Base-by-base conservation (phyloP, 2,888 invertebrate genomes). In the Camponotus fellah region DNA sequence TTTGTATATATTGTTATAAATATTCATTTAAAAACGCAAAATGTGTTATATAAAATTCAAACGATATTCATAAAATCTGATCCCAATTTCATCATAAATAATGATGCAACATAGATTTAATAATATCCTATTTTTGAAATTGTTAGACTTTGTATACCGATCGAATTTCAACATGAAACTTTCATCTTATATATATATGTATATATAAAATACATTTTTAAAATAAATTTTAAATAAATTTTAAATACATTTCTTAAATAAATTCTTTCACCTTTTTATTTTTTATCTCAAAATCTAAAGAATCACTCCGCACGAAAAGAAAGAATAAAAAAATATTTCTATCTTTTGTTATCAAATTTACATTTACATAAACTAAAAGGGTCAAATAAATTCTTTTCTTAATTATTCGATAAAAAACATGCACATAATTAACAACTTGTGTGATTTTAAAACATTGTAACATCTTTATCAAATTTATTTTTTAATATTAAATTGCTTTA, bases 31-130 rank as follows among this genome's bases (percentile, higher is more conserved):
- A 40, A 49, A 49, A 6, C 1, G 75, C 21, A 49, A 49, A 21
- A 75, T 75, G 3, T n/a, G 64, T 64, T 46, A 46, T 10, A 21
- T 64, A 10, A 21, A 75, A 75, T 75, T 64, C 49, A 21, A 64
- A 14, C 14, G 14, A n/a, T 53, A 34, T 12, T 21, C 10, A 21
- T 56, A 17, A 17, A 58, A 21, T 64, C 32, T 46, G 3, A 43
- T 74, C 17, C 32, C 5, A 46, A 37, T 75, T 75, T 34, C 34
- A 75, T 62, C 32, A 62, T 14, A 32, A 60, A 14, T 26, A 49
- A 43, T 32, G 32, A 46, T 62, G 12, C 43, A 40, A 2, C 5
- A 17, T 56, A 21, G 17, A 64, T 34, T 17, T 46, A 49, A 75
- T 46, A 37, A 75, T 62, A 64, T 75, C 17, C 46, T 32, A 32